These are phyloP conservation scores for Pachyrhynchus sulphureomaculatus DNA, from an alignment of 1,140 invertebrate species.

Conservation along the genomic window DNA sequence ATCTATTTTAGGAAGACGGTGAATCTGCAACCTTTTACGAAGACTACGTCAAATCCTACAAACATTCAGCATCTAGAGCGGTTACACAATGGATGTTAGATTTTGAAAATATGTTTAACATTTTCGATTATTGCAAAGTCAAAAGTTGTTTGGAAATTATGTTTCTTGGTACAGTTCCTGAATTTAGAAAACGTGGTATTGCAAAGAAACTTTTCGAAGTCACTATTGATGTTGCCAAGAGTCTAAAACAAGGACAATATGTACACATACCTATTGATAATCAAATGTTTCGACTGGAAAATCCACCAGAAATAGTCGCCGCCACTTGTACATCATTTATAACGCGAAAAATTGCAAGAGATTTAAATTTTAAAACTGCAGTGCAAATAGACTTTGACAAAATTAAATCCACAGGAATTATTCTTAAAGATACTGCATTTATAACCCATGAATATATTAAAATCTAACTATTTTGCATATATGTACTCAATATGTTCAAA, in stretches of 20 bases:
- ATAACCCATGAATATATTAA: conserved; percentile 21
- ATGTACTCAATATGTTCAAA: too few species aligned
- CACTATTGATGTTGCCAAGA: conserved; percentile 57
- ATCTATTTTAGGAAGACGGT: too few species aligned
- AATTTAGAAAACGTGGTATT: conserved; percentile 55
- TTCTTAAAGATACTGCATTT: neutral
- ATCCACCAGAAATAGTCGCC: conserved; percentile 57
- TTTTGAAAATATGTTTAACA: conserved; percentile 45
- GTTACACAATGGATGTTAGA: conserved; percentile 8
- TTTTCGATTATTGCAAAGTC: conserved; percentile 61
- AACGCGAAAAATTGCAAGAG: conserved; percentile 58
- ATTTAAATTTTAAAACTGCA: too few species aligned
- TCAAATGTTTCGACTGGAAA: conserved; percentile 44
- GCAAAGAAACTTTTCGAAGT: conserved; percentile 54
- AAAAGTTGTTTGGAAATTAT: conserved; percentile 65
- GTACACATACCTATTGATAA: conserved; percentile 39
- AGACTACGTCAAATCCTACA: too few species aligned
- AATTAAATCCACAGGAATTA: conserved; percentile 8
- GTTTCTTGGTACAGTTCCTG: conserved; percentile 60
- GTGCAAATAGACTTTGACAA: too few species aligned
- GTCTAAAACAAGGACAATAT: conserved; percentile 54
- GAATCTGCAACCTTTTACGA: too few species aligned
- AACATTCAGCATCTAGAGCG: neutral
- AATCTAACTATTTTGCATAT: too few species aligned
- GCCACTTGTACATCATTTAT: conserved; percentile 59